Evolutionary conservation across 2,888 invertebrate species (phyloP), one percentile per base, ranked within the genome.

Genomic region (Tanaodytes sp.): DNA sequence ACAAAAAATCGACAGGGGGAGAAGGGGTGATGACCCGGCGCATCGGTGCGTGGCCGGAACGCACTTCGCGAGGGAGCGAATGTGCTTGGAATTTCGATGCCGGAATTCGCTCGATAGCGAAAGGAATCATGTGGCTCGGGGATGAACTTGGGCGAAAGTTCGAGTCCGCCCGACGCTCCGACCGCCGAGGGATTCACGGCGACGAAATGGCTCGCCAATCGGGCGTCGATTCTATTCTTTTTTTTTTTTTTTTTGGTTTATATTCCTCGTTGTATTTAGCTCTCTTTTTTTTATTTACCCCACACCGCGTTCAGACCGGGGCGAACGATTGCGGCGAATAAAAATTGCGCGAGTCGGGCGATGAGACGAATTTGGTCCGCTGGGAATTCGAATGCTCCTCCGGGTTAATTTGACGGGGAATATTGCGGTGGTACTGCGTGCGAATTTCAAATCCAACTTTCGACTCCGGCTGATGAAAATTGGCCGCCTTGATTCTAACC

Each of bases 81-180:
- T 65, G 64, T 65, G 64, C 64, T 20, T 43, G 57, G 64, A 65
- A 65, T 65, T 49, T 39, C 64, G 64, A 65, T 51, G 18, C 12
- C 46, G 27, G 6, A 37, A 8, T 23, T 20, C 42, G 59, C 11
- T 61, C 61, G 45, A 52, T 52, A 52, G 61, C 51, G 46, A 55
- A 49, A 55, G 48, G 63, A 46, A 63, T 55, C 54, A 55, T 63
- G 52, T 46, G 62, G 54, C n/a, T 51, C 59, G 39, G 23, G 23
- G 30, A 15, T 54, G 54, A 52, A 52, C 61, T 62, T 54, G 46
- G 40, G 18, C 33, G 54, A 54, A 62, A 62, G 46, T 62, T 62
- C 27, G 43, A 11, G 37, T 15, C 15, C 16, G 37, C 11, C 9
- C 3, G 2, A 12, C 2, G 30, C 37, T 30, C 33, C 59, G 48